Percentiles rank a stretch among this genome's conserved stretches.
Evolutionary conservation across 2,797 vertebrate species (phyloP).

Genomic region (Xenentodon cancila): DNA sequence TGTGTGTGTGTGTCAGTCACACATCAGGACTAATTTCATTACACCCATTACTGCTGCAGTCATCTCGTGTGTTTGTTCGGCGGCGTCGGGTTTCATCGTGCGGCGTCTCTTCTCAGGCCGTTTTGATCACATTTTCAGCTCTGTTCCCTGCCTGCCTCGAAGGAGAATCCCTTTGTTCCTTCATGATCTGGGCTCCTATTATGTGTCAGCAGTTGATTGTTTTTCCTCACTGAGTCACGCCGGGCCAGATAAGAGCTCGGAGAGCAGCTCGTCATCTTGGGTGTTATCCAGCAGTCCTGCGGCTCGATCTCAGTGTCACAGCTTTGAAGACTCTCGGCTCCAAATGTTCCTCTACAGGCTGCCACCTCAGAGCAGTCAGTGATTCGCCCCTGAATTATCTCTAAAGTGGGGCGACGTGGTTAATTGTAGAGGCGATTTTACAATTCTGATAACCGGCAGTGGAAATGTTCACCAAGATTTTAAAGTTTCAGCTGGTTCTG

Average conservation of each 20-base stretch:
- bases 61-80: neutral
- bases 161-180: slow-evolving; percentile 28
- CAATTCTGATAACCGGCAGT: no score
- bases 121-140: slow-evolving; percentile 40
- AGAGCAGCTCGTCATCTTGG: slow-evolving; percentile 10
- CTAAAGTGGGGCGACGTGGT: no score
- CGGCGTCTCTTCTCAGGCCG: slow-evolving; percentile 18
- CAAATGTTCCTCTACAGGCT: no score
- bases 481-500: no score
- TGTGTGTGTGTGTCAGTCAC: no score
- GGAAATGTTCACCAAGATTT: no score
- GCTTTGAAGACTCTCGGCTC: no score
- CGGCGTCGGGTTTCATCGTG: neutral
- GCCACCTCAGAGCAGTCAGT: no score
- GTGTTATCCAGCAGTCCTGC: slow-evolving; percentile 15
- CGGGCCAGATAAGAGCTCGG: slow-evolving; percentile 18
- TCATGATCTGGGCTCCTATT: slow-evolving; percentile 55
- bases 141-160: slow-evolving; percentile 33
- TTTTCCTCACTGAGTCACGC: slow-evolving; percentile 38
- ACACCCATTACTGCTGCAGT: no score
- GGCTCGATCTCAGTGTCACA: neutral
- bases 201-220: slow-evolving; percentile 21
- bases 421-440: no score
- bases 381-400: no score
- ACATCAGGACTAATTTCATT: no score